Evolutionary conservation across 2,113 vertebrate species (phyloP).

Genomic region (Planiliza haematocheilus): DNA sequence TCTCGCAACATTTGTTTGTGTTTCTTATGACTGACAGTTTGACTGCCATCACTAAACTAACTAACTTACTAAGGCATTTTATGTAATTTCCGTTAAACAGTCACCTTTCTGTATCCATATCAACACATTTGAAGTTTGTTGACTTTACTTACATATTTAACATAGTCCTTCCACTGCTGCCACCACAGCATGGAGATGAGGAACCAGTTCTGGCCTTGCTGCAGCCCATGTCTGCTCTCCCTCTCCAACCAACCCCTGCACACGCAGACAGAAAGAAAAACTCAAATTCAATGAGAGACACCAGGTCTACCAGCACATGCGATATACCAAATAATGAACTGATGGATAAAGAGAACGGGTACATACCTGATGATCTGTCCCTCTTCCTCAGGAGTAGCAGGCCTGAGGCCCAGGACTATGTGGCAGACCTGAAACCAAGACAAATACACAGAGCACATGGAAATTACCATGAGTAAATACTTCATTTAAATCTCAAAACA

Average conservation of each 20-base stretch:
- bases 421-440: slow-evolving; percentile 90
- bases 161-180: slow-evolving; percentile 99
- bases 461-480: background rate
- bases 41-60: too few relatives aligned
- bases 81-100: too few relatives aligned
- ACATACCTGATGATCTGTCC: slow-evolving; percentile 95
- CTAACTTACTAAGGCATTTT: too few relatives aligned
- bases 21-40: too few relatives aligned
- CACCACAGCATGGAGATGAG: slow-evolving; percentile 99
- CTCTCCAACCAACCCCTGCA: slow-evolving; percentile 95
- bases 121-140: background rate
- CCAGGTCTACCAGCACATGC: slow-evolving; percentile 1
- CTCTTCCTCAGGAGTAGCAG: slow-evolving; percentile 95
- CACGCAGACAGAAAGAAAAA: slow-evolving; percentile 39
- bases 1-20: too few relatives aligned
- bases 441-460: background rate
- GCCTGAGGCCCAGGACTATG: slow-evolving; percentile 94
- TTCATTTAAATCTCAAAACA: background rate
- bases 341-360: background rate
- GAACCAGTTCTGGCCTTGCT: slow-evolving; percentile 95
- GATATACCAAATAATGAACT: slow-evolving; percentile 13
- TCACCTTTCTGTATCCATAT: background rate
- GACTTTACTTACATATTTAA: slow-evolving; percentile 93
- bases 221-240: slow-evolving; percentile 95
- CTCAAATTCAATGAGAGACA: background rate